A percentile compares a stretch with the other conserved stretches of the same genome.
Conservation (phyloP, 2,888 invertebrate species). For the Archips xylosteana region DNA sequence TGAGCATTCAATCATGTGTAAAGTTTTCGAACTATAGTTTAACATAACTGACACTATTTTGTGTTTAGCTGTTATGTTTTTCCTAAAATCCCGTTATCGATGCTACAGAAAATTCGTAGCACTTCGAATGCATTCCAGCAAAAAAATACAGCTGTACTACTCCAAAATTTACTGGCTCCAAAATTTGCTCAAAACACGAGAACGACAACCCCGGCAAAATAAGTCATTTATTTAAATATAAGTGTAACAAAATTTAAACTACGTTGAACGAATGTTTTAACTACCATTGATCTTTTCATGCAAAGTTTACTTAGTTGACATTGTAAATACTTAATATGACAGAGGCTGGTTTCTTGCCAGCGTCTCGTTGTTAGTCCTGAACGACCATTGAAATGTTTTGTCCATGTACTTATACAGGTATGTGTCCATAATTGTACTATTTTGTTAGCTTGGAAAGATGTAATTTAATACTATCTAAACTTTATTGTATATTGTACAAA, state of each 20-base stretch:
- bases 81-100: neutral
- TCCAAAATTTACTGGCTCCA: neutral
- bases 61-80: neutral
- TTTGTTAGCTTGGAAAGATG: constrained; percentile 54
- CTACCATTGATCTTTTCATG: constrained; percentile 1
- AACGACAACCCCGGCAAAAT: neutral
- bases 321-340: constrained; percentile 32
- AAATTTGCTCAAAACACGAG: constrained; percentile 9
- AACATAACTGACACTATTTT: too few species aligned
- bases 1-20: constrained; percentile 3
- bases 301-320: constrained; percentile 23
- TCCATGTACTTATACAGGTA: constrained; percentile 36
- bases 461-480: constrained; percentile 57
- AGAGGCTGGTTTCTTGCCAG: constrained; percentile 29
- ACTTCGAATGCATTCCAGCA: neutral
- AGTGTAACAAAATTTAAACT: neutral
- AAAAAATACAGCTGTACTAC: neutral
- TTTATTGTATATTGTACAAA: constrained; percentile 78
- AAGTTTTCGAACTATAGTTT: neutral
- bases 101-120: constrained; percentile 1
- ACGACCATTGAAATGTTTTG: constrained; percentile 34
- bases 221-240: constrained; percentile 3
- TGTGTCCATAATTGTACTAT: constrained; percentile 43
- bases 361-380: constrained; percentile 26
- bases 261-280: constrained; percentile 11